Base-by-base conservation (phyloP, 2,113 vertebrate genomes). In the Haemorhous mexicanus region DNA sequence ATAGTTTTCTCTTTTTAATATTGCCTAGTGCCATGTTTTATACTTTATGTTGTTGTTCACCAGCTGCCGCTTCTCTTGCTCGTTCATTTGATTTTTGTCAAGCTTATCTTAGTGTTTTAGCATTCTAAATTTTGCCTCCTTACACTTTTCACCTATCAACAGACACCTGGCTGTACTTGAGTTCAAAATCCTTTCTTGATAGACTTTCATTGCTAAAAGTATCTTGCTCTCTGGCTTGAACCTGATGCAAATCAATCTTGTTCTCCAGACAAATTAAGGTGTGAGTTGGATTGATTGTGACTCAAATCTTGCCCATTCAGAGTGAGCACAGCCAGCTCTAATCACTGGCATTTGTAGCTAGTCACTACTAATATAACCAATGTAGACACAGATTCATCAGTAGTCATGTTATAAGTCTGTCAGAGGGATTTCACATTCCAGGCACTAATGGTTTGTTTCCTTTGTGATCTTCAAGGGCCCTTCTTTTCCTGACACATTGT, bases 341-440 rank as follows among this genome's bases (percentile, higher is more conserved):
- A 93, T 94, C 88, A 83, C 46, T 93, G 63, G 16, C 55, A 63
- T 95, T 93, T 2, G 8, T 93, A 88, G 61, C 35, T 63, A 63
- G 91, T 95, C 91, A 87, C 84, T 95, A 9, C 80, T 91, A 67
- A 91, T 91, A 87, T 89, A 93, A 84, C 59, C 77, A 75, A 9
- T 11, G 39, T 73, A 94, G 90, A 68, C 39, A 72, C 52, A 89
- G 47, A 85, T 83, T 95, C 37, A 78, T 93, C 77, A 87, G 52
- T 52, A 69, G 50, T 33, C 30, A 6, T 22, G 26, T 35, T 90
- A 7, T 22, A 69, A 80, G 83, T 84, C 56, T 90, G 43, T 87
- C 72, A 86, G 73, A 84, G 41, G 37, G 46, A 86, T 80, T 96
- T 92, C 64, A 55, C 50, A n/a, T 86, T 84, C 69, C 44, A 56